Evolutionary conservation across 1,140 invertebrate genomes (phyloP).

Genomic region (Meteorus sp.): DNA sequence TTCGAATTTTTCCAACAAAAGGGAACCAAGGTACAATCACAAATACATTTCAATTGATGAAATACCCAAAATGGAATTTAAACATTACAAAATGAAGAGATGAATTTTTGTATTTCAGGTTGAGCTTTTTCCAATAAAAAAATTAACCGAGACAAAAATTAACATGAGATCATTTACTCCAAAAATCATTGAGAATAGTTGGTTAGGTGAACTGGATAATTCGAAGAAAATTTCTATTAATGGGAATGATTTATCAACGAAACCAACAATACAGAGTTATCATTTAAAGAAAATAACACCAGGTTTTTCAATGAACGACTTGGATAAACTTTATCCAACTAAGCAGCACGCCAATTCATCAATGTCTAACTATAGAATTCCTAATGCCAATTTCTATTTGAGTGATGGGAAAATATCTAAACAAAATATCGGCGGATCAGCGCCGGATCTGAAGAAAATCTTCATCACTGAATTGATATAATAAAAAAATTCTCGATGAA

Average conservation of each 20-base stretch:
- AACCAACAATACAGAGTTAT: conserved; percentile 47
- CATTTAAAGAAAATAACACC: conserved; percentile 47
- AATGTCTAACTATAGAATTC: conserved; percentile 46
- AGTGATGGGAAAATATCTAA: conserved; percentile 48
- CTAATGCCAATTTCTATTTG: conserved; percentile 43
- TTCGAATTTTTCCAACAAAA: conserved; percentile 66
- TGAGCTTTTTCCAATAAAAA: conserved; percentile 43
- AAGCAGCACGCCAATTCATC: conserved; percentile 38
- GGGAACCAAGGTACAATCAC: conserved; percentile 41
- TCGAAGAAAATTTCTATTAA: conserved; percentile 5
- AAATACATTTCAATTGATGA: conserved; percentile 8
- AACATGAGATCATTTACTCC: conserved; percentile 53
- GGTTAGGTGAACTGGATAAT: conserved; percentile 20
- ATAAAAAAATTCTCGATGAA: conserved; percentile 16
- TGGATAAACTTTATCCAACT: conserved; percentile 46
- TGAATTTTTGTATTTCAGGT: conserved; percentile 32
- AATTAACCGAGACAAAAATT: conserved; percentile 40
- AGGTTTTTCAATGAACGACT: conserved; percentile 59
- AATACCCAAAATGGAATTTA: neutral
- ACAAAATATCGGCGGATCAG: conserved; percentile 57
- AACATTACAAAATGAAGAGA: neutral
- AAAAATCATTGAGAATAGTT: conserved; percentile 44
- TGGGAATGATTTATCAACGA: conserved; percentile 25
- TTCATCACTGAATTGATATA: conserved; percentile 62
- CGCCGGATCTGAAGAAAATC: conserved; percentile 61